Percentiles rank a stretch among this genome's conserved stretches.
phyloP scores from a whole-genome alignment of 2,888 invertebrate genomes.

The Heliothis peltigera region DNA sequence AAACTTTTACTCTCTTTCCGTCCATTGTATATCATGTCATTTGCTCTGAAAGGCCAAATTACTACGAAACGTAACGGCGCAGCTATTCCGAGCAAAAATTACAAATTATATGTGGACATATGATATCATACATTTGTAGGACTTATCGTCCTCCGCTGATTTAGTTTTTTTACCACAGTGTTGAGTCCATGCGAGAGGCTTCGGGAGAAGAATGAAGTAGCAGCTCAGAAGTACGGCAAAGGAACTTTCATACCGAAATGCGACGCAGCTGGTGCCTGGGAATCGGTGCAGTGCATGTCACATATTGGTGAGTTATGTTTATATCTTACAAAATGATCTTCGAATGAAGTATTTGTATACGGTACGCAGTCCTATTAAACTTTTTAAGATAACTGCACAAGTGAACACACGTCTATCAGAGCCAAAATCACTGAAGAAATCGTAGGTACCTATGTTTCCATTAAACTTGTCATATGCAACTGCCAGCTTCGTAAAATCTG shows the following conservation, averaged over 20 bases:
- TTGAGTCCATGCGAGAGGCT: slow-evolving; percentile 95
- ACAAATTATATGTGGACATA: too few species aligned
- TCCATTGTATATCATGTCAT: too few species aligned
- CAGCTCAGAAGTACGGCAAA: slow-evolving; percentile 92
- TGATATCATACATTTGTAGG: too few species aligned
- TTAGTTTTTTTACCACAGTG: slow-evolving; percentile 78
- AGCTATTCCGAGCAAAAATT: too few species aligned
- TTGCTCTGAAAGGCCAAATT: background rate
- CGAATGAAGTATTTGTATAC: background rate
- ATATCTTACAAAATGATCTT: background rate
- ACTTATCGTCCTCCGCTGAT: too few species aligned
- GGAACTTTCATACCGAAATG: slow-evolving; percentile 94
- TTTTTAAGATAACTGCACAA: too few species aligned
- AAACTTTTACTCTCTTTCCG: background rate
- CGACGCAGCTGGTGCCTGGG: slow-evolving; percentile 94
- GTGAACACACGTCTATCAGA: too few species aligned
- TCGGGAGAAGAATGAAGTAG: slow-evolving; percentile 93
- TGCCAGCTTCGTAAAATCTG: too few species aligned
- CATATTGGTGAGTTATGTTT: slow-evolving; percentile 80
- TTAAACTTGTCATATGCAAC: too few species aligned
- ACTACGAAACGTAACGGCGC: background rate
- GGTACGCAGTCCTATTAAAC: background rate
- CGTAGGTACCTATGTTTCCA: too few species aligned
- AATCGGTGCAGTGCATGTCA: slow-evolving; percentile 94
- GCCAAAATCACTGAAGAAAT: too few species aligned